Conservation (phyloP, 1,140 invertebrate genomes). For the Drosophila lacertosa region DNA sequence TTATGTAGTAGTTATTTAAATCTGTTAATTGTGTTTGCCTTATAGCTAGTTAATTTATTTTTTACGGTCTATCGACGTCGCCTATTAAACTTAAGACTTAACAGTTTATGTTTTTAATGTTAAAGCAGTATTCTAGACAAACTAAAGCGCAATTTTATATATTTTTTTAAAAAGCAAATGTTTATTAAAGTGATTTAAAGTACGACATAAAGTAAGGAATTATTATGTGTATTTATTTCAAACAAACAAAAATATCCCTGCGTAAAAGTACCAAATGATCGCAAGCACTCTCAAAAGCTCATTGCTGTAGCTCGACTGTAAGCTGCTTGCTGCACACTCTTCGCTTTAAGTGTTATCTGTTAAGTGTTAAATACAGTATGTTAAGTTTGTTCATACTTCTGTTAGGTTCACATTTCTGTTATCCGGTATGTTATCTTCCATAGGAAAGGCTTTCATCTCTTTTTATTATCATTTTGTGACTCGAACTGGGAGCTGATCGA, state of each 20-base stretch:
- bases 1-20: conserved; percentile 9
- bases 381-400: not conserved
- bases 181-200: conserved; percentile 53
- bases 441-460: not conserved
- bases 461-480: not conserved
- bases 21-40: conserved; percentile 33
- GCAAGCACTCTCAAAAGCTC: conserved; percentile 15
- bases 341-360: no score
- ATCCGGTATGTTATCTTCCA: not conserved
- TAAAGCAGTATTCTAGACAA: conserved; percentile 75
- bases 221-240: not conserved
- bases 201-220: conserved; percentile 10
- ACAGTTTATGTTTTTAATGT: conserved; percentile 60
- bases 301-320: not conserved
- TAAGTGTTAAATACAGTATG: not conserved
- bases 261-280: conserved; percentile 20
- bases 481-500: no score
- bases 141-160: conserved; percentile 48
- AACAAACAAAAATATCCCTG: not conserved
- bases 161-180: conserved; percentile 24
- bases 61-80: conserved; percentile 51
- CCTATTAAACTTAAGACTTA: conserved; percentile 44
- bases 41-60: conserved; percentile 60
- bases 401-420: not conserved
- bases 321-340: conserved; percentile 21